Conservation (phyloP, 2,113 vertebrate genomes). For the Podarcis muralis region DNA sequence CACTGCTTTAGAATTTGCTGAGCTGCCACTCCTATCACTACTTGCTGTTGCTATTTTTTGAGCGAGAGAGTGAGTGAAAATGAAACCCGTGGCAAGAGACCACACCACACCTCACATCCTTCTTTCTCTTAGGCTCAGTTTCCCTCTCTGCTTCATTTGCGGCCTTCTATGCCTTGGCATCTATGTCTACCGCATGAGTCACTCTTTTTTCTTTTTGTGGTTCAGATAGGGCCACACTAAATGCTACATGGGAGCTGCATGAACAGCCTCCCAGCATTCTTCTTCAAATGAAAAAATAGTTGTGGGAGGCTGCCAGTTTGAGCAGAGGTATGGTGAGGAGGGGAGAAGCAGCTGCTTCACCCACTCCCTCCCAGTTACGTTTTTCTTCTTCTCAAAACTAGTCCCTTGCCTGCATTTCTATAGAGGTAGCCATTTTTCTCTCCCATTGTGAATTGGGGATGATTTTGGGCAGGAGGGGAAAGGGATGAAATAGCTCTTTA, state of each 20-base stretch:
- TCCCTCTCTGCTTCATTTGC: conserved; percentile 39
- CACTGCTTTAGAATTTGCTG: conserved; percentile 36
- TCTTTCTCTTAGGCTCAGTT: conserved; percentile 18
- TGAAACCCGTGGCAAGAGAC: conserved; percentile 30
- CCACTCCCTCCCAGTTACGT: not conserved
- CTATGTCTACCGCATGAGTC: conserved; percentile 46
- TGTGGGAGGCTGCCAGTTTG: not conserved
- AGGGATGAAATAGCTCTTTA: not conserved
- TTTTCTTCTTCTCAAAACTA: not conserved
- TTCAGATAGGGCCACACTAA: conserved; percentile 77
- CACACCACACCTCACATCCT: conserved; percentile 44
- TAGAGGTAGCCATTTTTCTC: not conserved
- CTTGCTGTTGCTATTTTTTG: conserved; percentile 43
- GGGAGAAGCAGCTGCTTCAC: not conserved
- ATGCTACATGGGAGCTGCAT: not conserved
- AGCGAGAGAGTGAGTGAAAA: conserved; percentile 45
- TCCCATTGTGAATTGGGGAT: no score
- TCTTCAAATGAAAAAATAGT: not conserved
- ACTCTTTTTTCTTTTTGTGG: conserved; percentile 76
- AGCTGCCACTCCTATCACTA: conserved; percentile 25
- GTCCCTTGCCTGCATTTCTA: not conserved
- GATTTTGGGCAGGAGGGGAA: not conserved
- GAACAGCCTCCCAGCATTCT: not conserved
- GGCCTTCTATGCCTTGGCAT: conserved; percentile 50
- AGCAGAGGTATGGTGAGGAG: not conserved